A percentile compares a stretch with the other conserved stretches of the same genome.
phyloP scores from a whole-genome alignment of 2,797 vertebrate genomes.

The Enteromius fasciolatus region DNA sequence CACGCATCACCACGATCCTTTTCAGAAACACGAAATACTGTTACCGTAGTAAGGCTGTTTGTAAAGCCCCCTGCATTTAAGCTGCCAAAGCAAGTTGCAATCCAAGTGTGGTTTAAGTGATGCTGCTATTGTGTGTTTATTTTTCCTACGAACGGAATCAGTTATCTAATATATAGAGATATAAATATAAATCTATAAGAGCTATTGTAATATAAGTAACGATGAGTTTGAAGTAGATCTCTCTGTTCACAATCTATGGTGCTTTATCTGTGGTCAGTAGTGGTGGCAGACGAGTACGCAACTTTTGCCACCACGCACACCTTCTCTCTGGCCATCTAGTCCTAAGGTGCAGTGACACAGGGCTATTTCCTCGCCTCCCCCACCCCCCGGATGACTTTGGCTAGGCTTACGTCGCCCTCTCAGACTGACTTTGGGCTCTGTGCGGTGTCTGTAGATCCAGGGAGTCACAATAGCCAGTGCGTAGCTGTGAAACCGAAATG shows the following conservation, averaged over 20 bases:
- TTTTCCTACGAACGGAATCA: slow-evolving; percentile 74
- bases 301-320: not conserved
- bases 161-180: slow-evolving; percentile 79
- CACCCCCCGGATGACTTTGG: not conserved
- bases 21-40: slow-evolving; percentile 45
- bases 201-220: slow-evolving; percentile 77
- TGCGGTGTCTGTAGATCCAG: slow-evolving; percentile 29
- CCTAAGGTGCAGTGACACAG: slow-evolving; percentile 18
- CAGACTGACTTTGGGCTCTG: not conserved
- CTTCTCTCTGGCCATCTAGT: slow-evolving; percentile 5
- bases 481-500: slow-evolving; percentile 58
- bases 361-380: not conserved
- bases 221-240: slow-evolving; percentile 72
- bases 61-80: slow-evolving; percentile 68
- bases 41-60: slow-evolving; percentile 44
- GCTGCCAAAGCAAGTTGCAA: slow-evolving; percentile 81
- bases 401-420: slow-evolving; percentile 7
- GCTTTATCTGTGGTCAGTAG: slow-evolving; percentile 67
- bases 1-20: slow-evolving; percentile 42
- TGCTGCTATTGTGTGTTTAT: slow-evolving; percentile 85
- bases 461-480: slow-evolving; percentile 53
- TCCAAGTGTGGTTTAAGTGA: slow-evolving; percentile 78
- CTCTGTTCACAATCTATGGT: slow-evolving; percentile 60
- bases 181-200: slow-evolving; percentile 71
- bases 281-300: slow-evolving; percentile 30